Conservation (phyloP, 1,140 invertebrate species). For the Zaprionus ghesquierei region DNA sequence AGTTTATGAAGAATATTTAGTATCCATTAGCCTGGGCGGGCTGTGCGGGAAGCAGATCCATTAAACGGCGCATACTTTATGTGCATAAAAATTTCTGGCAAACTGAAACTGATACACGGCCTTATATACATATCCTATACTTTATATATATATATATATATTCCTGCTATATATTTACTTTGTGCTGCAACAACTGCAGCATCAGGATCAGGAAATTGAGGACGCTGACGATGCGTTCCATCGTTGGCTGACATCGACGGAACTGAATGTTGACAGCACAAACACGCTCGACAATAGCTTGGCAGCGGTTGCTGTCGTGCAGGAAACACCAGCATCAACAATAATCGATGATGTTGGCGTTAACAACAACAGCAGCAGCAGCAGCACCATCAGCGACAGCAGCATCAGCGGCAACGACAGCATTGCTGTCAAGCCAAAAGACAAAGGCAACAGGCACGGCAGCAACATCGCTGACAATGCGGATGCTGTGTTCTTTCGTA, state of each 20-base stretch:
- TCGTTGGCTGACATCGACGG: conserved; percentile 79
- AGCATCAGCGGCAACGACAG: conserved; percentile 13
- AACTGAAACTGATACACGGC: not conserved
- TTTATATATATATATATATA: conserved; percentile 4
- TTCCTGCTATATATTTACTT: conserved; percentile 26
- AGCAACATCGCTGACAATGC: conserved; percentile 53
- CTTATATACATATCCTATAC: not conserved
- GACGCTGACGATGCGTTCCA: conserved; percentile 78
- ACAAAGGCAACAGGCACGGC: conserved; percentile 55
- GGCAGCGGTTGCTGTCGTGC: conserved; percentile 48
- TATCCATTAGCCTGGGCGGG: conserved; percentile 19
- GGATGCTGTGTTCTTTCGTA: conserved; percentile 75
- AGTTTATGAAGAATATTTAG: conserved; percentile 28
- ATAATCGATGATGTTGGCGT: conserved; percentile 73
- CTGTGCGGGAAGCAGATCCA: not conserved
- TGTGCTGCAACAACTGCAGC: conserved; percentile 39
- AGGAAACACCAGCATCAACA: conserved; percentile 69
- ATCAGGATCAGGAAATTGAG: conserved; percentile 52
- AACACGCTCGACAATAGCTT: conserved; percentile 60
- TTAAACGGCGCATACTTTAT: conserved; percentile 8
- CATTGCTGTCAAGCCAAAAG: conserved; percentile 30
- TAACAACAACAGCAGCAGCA: conserved; percentile 48
- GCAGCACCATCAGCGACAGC: conserved; percentile 8
- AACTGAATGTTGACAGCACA: conserved; percentile 65
- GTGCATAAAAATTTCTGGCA: not conserved